Base-by-base conservation (phyloP, 2,888 invertebrate species). In the Pemphredon lugubris region DNA sequence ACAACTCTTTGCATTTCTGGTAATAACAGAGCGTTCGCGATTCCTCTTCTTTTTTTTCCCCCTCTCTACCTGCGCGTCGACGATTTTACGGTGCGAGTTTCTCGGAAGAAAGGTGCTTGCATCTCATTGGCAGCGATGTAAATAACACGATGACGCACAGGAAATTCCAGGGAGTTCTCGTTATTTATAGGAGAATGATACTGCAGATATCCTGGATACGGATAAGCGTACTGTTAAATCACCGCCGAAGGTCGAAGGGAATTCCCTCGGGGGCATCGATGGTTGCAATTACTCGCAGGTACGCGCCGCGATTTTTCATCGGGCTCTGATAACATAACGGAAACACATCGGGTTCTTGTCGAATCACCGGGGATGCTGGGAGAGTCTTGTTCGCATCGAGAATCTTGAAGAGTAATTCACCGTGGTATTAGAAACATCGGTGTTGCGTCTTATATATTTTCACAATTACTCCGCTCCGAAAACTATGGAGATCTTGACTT, bases 81-180 rank as follows among this genome's bases (percentile, higher is more conserved):
- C 37, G 53, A 45, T 51, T 48, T 65, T 63, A 51, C 45, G 48
- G 61, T 54, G 59, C 57, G 54, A 37, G 26, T 54, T 81, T 81
- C 80, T 74, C 60, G 70, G 78, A 81, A 81, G 81, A 81, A 81
- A 78, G 76, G 63, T 70, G 65, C 57, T 74, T 64, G 74, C 73
- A 68, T 76, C 78, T 78, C 63, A 76, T 76, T 72, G 73, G 18
- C 68, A 59, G 21, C 69, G 73, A 65, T 76, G 80, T 69, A 81
- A 80, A 81, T 81, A 81, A 73, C 73, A 47, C 63, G 72, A 65
- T 81, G 78, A 81, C 80, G 81, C 81, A 76, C 67, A 63, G 81
- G 78, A 81, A 81, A 81, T 81, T 78, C 78, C 80, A 59, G 47
- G 23, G 66, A 74, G 64, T 53, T 64, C n/a, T n/a, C 66, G 66